Evolutionary conservation across 1,140 invertebrate species (phyloP).

Genomic region (Coenobita brevimanus): DNA sequence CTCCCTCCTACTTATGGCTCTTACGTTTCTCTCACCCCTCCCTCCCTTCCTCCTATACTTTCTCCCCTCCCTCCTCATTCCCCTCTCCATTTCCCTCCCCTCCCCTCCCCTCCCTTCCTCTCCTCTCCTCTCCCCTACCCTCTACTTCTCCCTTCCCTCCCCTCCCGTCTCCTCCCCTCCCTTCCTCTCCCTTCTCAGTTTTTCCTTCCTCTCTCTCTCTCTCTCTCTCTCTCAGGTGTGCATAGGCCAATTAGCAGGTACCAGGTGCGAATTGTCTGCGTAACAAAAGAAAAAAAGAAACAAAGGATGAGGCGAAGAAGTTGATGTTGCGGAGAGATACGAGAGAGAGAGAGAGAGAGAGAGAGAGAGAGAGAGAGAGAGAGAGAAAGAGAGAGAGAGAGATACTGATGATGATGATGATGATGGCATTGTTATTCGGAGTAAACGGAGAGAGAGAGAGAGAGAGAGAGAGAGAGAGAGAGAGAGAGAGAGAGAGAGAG

Average conservation of each 20-base stretch:
- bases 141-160: background rate
- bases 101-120: background rate
- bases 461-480: constrained; percentile 1
- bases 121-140: background rate
- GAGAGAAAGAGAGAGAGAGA: constrained; percentile 6
- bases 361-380: constrained; percentile 24
- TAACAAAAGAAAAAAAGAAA: too few relatives aligned
- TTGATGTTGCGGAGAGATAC: too few relatives aligned
- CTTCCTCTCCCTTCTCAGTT: background rate
- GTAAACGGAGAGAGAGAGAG: background rate
- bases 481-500: too few relatives aligned
- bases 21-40: too few relatives aligned
- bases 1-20: background rate
- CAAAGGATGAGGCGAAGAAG: too few relatives aligned
- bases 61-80: background rate
- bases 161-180: background rate
- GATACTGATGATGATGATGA: background rate
- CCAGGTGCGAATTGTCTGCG: background rate
- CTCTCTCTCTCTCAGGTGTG: constrained; percentile 1
- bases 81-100: background rate
- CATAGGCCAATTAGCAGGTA: too few relatives aligned
- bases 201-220: background rate
- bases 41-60: background rate
- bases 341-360: constrained; percentile 8
- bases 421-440: background rate